These are phyloP conservation scores for Halichoeres trimaculatus DNA, from an alignment of 2,113 vertebrate species.

Conservation along the genomic window DNA sequence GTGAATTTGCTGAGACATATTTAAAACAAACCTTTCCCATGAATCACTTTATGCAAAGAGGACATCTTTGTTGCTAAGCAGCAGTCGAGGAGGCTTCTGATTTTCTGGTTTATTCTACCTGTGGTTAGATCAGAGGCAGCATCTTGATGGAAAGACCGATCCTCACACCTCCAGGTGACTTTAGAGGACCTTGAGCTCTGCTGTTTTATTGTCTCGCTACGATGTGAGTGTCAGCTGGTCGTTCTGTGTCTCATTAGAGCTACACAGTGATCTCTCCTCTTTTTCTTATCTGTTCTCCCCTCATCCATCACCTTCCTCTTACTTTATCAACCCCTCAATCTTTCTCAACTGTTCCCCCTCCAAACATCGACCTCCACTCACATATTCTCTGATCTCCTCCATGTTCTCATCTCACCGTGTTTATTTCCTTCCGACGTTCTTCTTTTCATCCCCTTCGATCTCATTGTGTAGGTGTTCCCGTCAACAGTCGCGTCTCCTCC, in stretches of 20 bases:
- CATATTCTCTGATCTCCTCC: slow-evolving; percentile 27
- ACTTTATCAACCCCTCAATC: slow-evolving; percentile 43
- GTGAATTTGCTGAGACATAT: slow-evolving; percentile 14
- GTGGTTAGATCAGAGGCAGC: slow-evolving; percentile 22
- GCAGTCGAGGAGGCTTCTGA: slow-evolving; percentile 46
- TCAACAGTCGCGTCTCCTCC: slow-evolving; percentile 95
- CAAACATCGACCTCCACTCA: slow-evolving; percentile 9
- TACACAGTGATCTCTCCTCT: slow-evolving; percentile 48
- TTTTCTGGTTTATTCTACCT: slow-evolving; percentile 34
- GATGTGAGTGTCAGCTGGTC: slow-evolving; percentile 55
- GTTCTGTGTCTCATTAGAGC: slow-evolving; percentile 43
- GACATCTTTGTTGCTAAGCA: slow-evolving; percentile 79
- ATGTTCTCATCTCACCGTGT: slow-evolving; percentile 24
- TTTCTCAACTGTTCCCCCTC: neutral
- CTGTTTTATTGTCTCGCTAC: slow-evolving; percentile 35
- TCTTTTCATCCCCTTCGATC: slow-evolving; percentile 44
- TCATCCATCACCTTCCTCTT: slow-evolving; percentile 16
- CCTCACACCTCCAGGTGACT: slow-evolving; percentile 54
- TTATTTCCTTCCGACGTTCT: slow-evolving; percentile 30
- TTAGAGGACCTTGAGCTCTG: slow-evolving; percentile 17
- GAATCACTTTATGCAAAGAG: slow-evolving; percentile 46
- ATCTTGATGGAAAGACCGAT: slow-evolving; percentile 29
- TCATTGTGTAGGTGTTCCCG: slow-evolving; percentile 89
- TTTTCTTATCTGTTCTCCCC: slow-evolving; percentile 30
- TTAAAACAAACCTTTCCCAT: slow-evolving; percentile 42